Conservation (phyloP, 2,113 vertebrate genomes). For the Poicephalus gulielmi region DNA sequence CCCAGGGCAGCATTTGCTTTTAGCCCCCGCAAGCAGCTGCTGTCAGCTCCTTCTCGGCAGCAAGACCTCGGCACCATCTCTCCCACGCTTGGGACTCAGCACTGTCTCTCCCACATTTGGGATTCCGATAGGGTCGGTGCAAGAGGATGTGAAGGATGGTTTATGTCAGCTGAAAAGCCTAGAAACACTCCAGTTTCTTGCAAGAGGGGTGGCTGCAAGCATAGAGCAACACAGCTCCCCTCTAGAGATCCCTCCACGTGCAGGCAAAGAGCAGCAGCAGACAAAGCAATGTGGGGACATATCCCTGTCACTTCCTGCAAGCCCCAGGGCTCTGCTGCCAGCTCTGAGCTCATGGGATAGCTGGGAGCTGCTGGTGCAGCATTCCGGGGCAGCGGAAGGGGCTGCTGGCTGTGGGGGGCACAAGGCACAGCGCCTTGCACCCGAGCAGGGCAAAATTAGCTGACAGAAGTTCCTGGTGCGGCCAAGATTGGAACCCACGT, state of each 20-base stretch:
- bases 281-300: rapidly evolving
- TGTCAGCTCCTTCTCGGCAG: neutral
- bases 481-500: slow-evolving; percentile 24
- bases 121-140: neutral
- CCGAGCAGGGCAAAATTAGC: slow-evolving; percentile 12
- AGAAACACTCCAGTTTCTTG: neutral
- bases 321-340: neutral
- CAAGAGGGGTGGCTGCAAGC: neutral
- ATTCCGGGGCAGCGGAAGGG: neutral
- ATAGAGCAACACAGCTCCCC: neutral
- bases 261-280: neutral
- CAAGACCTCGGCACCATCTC: neutral
- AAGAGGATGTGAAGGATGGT: neutral
- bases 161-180: neutral
- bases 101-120: neutral
- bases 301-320: neutral
- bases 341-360: rapidly evolving
- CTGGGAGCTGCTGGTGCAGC: neutral
- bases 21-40: slow-evolving; percentile 9
- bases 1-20: neutral
- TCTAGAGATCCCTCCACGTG: rapidly evolving
- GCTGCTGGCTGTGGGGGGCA: neutral
- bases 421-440: neutral
- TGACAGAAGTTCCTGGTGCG: slow-evolving; percentile 36
- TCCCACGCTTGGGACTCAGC: neutral